Conservation (phyloP, 1,140 invertebrate genomes). For the Drosophila santomea region DNA sequence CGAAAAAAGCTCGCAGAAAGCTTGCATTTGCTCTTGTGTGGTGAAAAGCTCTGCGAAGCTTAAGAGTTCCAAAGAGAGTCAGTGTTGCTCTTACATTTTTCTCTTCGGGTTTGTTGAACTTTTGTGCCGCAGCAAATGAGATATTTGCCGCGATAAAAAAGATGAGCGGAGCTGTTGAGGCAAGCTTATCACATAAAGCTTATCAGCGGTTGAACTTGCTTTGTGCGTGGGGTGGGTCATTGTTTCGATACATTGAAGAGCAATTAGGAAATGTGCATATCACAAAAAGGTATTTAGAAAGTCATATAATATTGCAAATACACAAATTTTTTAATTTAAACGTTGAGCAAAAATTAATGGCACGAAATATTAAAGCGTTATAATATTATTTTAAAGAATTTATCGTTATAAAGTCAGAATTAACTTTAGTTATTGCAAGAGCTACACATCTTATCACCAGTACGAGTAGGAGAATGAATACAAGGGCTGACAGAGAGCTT, state of each 20-base stretch:
- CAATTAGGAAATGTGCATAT: neutral
- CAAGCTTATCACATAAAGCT: constrained; percentile 55
- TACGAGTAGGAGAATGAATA: neutral
- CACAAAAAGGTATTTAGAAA: neutral
- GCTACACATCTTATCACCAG: constrained; percentile 14
- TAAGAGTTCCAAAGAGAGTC: constrained; percentile 35
- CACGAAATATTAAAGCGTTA: no score
- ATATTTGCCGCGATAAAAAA: constrained; percentile 26
- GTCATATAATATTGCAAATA: no score
- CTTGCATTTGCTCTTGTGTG: constrained; percentile 46
- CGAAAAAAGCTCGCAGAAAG: constrained; percentile 53
- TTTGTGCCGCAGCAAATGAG: constrained; percentile 24
- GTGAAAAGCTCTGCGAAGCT: constrained; percentile 59
- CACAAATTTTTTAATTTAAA: no score
- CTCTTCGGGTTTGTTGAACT: constrained; percentile 55
- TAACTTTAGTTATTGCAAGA: neutral
- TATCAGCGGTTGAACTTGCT: constrained; percentile 58
- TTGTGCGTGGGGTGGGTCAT: constrained; percentile 22
- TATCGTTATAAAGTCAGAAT: neutral
- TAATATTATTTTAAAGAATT: neutral
- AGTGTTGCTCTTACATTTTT: neutral
- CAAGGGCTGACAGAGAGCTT: constrained; percentile 41
- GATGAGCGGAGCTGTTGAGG: constrained; percentile 7
- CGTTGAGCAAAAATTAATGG: no score
- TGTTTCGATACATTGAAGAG: neutral